Base-by-base conservation (phyloP, 1,140 invertebrate species). In the Eufriesea mexicana region DNA sequence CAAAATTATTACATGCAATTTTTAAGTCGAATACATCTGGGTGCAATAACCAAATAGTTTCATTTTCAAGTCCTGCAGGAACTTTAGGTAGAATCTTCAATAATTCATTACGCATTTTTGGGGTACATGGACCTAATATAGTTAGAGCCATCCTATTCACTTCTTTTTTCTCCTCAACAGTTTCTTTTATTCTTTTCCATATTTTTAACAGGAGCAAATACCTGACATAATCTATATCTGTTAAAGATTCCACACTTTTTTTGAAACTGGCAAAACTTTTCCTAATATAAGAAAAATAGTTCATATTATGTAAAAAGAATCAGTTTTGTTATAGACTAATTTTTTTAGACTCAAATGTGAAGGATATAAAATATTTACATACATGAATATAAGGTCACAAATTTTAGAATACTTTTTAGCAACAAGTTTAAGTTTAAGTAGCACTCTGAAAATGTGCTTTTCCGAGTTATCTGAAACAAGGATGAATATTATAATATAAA, bases 181-280 rank as follows among this genome's bases (percentile, higher is more conserved):
- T 85, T 54, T 91, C 86, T 47, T 89, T 90, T 12, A 88, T 76
- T 68, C 87, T 90, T 85, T 89, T 89, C 93, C 93, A 94, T 14
- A 91, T 80, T 66, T 91, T 91, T n/a, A 94, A 89, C 66, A 88
- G 81, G 14, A 94, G 82, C 55, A 94, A 86, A 83, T 93, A 93
- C 74, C 92, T 88, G 18, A 91, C 77, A 77, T 93, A 94, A 45
- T 84, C 85, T 68, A 90, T 51, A 55, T 86, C 89, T 16, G 90
- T 91, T 75, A 90, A 78, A 47, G 83, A 67, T 45, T 86, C 83
- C 25, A 9, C 20, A 45, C 84, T 85, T 67, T 79, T 72, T 20
- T 75, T 72, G 42, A 90, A 75, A 81, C 72, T 85, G 9, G 70
- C 57, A 68, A 94, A 91, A 76, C 87, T 92, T 90, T 91, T 94